Evolutionary conservation across 2,888 invertebrate species (phyloP), one percentile per base, ranked within the genome.

Genomic region (Abscondita cerata): DNA sequence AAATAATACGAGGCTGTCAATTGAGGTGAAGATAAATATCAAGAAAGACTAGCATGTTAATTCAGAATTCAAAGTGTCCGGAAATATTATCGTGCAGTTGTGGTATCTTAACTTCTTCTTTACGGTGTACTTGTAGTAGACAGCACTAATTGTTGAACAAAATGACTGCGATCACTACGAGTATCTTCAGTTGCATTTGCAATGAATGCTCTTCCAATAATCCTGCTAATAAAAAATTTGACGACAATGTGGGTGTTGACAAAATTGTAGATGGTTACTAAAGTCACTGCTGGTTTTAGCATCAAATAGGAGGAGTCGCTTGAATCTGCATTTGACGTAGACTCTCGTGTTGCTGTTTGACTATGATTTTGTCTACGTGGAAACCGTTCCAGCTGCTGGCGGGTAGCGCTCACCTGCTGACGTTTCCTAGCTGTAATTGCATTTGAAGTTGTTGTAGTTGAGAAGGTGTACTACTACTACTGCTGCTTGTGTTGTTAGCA

Each of bases 371-470:
- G 89, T 73, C 95, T 88, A 72, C 95, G 87, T 71, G 95, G 95
- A 80, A 95, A 85, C 66, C 95, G 87, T 82, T 96, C 95, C 76
- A 95, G 81, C 81, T 95, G 94, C 82, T 95, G 95, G 69, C 95
- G 88, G 66, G 91, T 91, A 75, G 90, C 91, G 75, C 85, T 88
- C 72, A 92, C 94, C 86, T 95, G 92, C 82, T 96, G 92, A 74
- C 94, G 85, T 81, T 95, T n/a, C n/a, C 94, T 67, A 94, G 84
- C 81, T 96, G 96, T 77, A 95, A 83, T 83, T 96, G 96, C 94
- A 96, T 95, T 84, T 96, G 96, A 74, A 96, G 83, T 79, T 96
- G 96, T 80, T 96, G 96, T 78, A 96, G 84, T 81, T 93, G 93
- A 72, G 90, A 89, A 71, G 92, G 90, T 73, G 86, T 85, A 44